phyloP scores from a whole-genome alignment of 2,888 invertebrate genomes.

The Polydrusus cervinus region DNA sequence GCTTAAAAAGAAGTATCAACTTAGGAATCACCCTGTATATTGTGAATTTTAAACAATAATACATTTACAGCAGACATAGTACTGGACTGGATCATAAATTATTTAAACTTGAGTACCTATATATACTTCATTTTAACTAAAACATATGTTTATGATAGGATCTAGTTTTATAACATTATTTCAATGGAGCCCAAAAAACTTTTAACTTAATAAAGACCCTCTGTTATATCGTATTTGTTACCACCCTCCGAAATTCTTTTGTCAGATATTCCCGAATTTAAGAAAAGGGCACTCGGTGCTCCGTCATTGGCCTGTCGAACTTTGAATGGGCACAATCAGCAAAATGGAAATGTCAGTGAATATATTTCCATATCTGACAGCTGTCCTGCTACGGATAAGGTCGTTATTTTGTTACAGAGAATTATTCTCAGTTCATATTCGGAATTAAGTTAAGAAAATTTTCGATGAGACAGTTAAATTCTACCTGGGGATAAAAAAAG shows the following conservation, averaged over 20 bases:
- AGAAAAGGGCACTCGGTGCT: constrained; percentile 63
- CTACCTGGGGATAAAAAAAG: no score
- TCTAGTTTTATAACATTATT: no score
- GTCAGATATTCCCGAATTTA: constrained; percentile 45
- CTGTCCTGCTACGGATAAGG: constrained; percentile 60
- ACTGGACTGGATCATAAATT: no score
- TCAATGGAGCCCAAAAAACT: constrained; percentile 4
- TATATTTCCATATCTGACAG: constrained; percentile 68
- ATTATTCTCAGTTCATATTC: background rate
- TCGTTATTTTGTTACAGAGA: constrained; percentile 27
- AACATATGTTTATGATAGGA: no score
- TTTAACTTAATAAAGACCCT: constrained; percentile 10
- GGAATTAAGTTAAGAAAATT: background rate
- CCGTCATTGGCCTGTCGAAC: constrained; percentile 72
- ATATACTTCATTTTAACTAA: no score
- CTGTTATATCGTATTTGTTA: constrained; percentile 15
- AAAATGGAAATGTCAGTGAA: constrained; percentile 69
- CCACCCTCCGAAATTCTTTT: constrained; percentile 43
- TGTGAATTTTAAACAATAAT: no score
- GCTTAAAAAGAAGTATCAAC: no score
- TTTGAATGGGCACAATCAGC: constrained; percentile 71
- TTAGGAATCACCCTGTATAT: no score
- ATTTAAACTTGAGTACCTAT: no score
- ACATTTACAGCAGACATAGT: no score
- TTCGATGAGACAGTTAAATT: background rate